phyloP scores from a whole-genome alignment of 2,888 invertebrate genomes.

The Venusia cambrica region DNA sequence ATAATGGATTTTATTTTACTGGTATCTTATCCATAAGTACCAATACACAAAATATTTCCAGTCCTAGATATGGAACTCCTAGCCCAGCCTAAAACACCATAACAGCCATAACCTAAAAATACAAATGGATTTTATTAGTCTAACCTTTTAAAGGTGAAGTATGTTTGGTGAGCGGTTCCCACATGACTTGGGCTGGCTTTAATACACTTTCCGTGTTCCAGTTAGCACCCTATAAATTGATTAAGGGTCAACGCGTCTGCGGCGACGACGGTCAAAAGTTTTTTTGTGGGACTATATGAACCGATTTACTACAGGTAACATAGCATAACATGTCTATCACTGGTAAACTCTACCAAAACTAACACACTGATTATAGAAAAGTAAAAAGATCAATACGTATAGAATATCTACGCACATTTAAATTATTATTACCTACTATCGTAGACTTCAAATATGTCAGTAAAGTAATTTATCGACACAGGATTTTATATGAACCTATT shows the following conservation, averaged over 20 bases:
- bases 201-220: constrained; percentile 80
- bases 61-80: too few relatives aligned
- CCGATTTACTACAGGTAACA: constrained; percentile 67
- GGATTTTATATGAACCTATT: too few relatives aligned
- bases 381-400: too few relatives aligned
- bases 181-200: constrained; percentile 56
- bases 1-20: constrained; percentile 12
- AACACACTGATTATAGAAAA: too few relatives aligned
- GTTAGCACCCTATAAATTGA: constrained; percentile 81
- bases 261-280: constrained; percentile 68
- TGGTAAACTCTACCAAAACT: constrained; percentile 17
- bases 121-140: constrained; percentile 20
- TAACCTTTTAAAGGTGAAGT: too few relatives aligned
- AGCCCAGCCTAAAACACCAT: too few relatives aligned
- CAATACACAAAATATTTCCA: constrained; percentile 4
- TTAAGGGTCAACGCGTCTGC: constrained; percentile 72
- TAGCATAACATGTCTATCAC: constrained; percentile 9
- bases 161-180: constrained; percentile 66
- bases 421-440: too few relatives aligned
- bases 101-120: too few relatives aligned
- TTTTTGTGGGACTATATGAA: constrained; percentile 63
- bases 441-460: too few relatives aligned
- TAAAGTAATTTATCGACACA: too few relatives aligned
- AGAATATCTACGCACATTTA: too few relatives aligned
- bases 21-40: constrained; percentile 1